A percentile compares a stretch with the other conserved stretches of the same genome.
Conservation (phyloP, 2,888 invertebrate genomes). For the Parascotia fuliginaria region DNA sequence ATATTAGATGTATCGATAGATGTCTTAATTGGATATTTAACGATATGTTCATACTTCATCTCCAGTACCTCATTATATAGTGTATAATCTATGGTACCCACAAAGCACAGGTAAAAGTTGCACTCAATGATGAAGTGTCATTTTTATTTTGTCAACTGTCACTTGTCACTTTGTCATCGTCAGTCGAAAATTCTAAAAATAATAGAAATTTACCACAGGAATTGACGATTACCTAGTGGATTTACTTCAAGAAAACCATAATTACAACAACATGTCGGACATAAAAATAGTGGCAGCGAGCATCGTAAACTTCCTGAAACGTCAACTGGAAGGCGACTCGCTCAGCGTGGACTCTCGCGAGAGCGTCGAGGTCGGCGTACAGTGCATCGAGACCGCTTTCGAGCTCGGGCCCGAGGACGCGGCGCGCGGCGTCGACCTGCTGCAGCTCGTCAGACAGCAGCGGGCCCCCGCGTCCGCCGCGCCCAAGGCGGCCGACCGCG, state of each 20-base stretch:
- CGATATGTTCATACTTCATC: too few species aligned
- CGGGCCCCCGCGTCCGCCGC: constrained; percentile 44
- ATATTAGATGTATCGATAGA: too few species aligned
- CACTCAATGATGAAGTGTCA: constrained; percentile 20
- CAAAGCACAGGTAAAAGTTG: too few species aligned
- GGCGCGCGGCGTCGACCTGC: constrained; percentile 64
- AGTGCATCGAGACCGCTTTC: constrained; percentile 97
- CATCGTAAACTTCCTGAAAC: constrained; percentile 85
- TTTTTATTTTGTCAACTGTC: constrained; percentile 44
- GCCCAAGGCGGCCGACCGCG: constrained; percentile 61
- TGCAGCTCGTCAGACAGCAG: constrained; percentile 61
- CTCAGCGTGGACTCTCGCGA: constrained; percentile 85
- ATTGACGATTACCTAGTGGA: constrained; percentile 14
- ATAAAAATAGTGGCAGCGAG: constrained; percentile 82
- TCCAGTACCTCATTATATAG: too few species aligned
- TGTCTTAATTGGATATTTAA: too few species aligned
- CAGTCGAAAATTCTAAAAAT: constrained; percentile 52
- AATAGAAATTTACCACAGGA: constrained; percentile 39
- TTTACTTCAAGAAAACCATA: constrained; percentile 2
- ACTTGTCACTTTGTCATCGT: constrained; percentile 42
- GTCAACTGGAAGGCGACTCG: constrained; percentile 81
- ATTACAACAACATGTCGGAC: constrained; percentile 59
- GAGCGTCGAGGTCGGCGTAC: constrained; percentile 96
- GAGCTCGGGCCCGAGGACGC: constrained; percentile 86
- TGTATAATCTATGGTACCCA: too few species aligned